phyloP scores from a whole-genome alignment of 2,888 invertebrate species.

The Drosophila parthenogenetica region DNA sequence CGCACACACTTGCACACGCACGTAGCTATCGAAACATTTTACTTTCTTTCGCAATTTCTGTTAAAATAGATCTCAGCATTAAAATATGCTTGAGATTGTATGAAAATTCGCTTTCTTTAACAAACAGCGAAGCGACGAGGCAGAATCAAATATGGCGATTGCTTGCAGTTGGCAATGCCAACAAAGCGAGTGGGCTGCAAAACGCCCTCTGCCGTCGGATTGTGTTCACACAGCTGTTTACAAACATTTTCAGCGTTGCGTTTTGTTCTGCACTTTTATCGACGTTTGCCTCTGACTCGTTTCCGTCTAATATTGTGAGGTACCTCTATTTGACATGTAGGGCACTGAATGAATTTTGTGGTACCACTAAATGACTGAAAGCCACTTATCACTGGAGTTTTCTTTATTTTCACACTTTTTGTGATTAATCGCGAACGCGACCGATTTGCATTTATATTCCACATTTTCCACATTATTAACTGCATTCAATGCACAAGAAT shows the following conservation, averaged over 20 bases:
- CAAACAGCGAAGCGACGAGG: slow-evolving; percentile 48
- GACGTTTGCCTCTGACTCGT: slow-evolving; percentile 56
- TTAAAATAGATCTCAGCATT: slow-evolving; percentile 41
- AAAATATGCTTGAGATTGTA: slow-evolving; percentile 37
- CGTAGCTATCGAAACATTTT: slow-evolving; percentile 43
- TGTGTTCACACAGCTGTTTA: slow-evolving; percentile 60
- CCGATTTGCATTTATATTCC: slow-evolving; percentile 28
- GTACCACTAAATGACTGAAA: slow-evolving; percentile 77
- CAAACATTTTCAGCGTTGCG: slow-evolving; percentile 58
- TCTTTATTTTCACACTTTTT: slow-evolving; percentile 47
- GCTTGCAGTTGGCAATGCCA: slow-evolving; percentile 64
- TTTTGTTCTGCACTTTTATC: slow-evolving; percentile 71
- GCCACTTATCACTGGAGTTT: slow-evolving; percentile 73
- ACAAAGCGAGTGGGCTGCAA: slow-evolving; percentile 11
- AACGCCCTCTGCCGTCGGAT: slow-evolving; percentile 57
- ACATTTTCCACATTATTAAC: slow-evolving; percentile 25
- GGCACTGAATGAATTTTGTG: slow-evolving; percentile 61
- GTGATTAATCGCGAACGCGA: slow-evolving; percentile 17
- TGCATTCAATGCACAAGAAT: slow-evolving; percentile 5
- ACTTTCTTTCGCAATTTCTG: slow-evolving; percentile 28
- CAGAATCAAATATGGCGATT: slow-evolving; percentile 84
- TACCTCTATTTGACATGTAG: slow-evolving; percentile 74
- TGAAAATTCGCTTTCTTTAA: slow-evolving; percentile 65
- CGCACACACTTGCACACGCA: slow-evolving; percentile 14
- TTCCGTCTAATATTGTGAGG: slow-evolving; percentile 72